phyloP scores from a whole-genome alignment of 2,113 vertebrate species.

The Myanophis thanlyinensis region DNA sequence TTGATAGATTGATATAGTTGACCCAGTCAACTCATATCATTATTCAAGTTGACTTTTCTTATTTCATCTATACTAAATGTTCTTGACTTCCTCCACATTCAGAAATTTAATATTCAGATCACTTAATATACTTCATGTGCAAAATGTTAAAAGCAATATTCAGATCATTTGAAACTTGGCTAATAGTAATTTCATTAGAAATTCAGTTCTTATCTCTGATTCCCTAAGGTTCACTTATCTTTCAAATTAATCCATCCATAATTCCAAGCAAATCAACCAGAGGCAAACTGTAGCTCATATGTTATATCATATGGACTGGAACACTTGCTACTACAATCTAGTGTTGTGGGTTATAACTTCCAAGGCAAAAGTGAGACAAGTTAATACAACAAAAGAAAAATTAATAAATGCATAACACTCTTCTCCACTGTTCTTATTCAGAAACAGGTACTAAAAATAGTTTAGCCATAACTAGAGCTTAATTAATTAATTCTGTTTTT shows the following conservation, averaged over 20 bases:
- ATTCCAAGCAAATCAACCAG: neutral
- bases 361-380: neutral
- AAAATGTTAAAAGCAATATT: conserved; percentile 24
- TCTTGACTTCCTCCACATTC: neutral
- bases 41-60: conserved; percentile 15
- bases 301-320: neutral
- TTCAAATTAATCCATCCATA: conserved; percentile 7
- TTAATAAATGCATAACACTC: neutral
- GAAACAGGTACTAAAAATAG: neutral
- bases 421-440: neutral
- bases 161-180: conserved; percentile 18
- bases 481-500: neutral
- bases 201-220: conserved; percentile 13
- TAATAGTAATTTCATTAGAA: conserved; percentile 9
- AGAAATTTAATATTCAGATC: conserved; percentile 11
- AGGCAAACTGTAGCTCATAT: neutral
- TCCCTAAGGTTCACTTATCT: conserved; percentile 9
- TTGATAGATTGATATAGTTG: neutral
- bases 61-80: neutral
- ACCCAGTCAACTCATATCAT: conserved; percentile 1
- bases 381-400: neutral
- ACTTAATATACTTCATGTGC: neutral
- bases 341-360: neutral
- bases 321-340: neutral
- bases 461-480: neutral